Percentiles rank a stretch among this genome's conserved stretches.
Evolutionary conservation across 2,797 vertebrate genomes (phyloP).

Genomic region (Nothura maculosa): DNA sequence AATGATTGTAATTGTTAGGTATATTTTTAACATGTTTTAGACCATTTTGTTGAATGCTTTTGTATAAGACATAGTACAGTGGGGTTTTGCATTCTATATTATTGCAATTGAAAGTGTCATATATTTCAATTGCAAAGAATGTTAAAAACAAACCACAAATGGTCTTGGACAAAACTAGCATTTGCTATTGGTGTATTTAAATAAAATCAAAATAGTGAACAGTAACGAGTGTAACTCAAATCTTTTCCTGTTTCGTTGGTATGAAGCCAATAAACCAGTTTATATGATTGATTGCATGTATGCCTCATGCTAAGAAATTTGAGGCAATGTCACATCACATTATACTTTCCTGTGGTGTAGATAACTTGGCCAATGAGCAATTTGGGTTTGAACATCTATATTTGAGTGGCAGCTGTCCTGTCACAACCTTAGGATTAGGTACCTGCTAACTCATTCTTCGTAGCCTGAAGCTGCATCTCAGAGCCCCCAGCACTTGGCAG

Average conservation of each 20-base stretch:
- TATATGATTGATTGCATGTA: not conserved
- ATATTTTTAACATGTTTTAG: not conserved
- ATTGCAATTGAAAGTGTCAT: not conserved
- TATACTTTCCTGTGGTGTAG: not conserved
- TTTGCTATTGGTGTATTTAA: not conserved
- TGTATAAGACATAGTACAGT: not conserved
- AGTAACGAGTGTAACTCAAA: not conserved
- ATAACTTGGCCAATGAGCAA: not conserved
- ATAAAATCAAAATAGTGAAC: not conserved
- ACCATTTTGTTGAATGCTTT: not conserved
- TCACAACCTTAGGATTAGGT: not conserved
- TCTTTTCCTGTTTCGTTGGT: not conserved
- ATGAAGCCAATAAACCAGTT: not conserved
- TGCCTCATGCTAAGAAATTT: not conserved
- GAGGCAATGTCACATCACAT: not conserved
- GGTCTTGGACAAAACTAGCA: slow-evolving; percentile 2
- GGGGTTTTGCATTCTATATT: not conserved
- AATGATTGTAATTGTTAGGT: not conserved
- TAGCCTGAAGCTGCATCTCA: not conserved
- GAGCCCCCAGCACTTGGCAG: not conserved
- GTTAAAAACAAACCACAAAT: not conserved
- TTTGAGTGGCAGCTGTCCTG: not conserved
- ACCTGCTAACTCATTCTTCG: not conserved
- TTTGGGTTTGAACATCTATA: not conserved
- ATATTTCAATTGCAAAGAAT: not conserved